These are phyloP conservation scores for Spialia ferax DNA, from an alignment of 2,888 invertebrate genomes.

Conservation along the genomic window DNA sequence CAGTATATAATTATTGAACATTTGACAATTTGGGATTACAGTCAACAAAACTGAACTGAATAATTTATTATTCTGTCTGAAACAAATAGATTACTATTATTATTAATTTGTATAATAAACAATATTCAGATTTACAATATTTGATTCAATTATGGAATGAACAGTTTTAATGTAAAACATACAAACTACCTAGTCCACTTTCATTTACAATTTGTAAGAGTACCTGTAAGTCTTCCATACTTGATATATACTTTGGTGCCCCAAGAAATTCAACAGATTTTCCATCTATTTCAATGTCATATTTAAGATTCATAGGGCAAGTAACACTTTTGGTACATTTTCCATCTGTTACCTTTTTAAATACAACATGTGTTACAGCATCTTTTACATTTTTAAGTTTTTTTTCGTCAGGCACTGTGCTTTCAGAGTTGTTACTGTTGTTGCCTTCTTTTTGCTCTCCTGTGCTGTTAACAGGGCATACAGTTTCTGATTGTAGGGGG, in stretches of 20 bases:
- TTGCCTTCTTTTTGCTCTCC: slow-evolving; percentile 34
- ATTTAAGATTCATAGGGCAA: slow-evolving; percentile 78
- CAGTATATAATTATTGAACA: background rate
- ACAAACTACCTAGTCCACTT: slow-evolving; percentile 72
- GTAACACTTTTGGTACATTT: slow-evolving; percentile 72
- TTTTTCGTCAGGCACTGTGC: background rate
- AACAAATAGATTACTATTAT: slow-evolving; percentile 26
- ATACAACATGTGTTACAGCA: slow-evolving; percentile 68
- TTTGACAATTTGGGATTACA: slow-evolving; percentile 2
- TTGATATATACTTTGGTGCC: slow-evolving; percentile 79
- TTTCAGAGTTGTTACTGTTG: slow-evolving; percentile 19
- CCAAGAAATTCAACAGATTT: slow-evolving; percentile 78
- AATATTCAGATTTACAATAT: slow-evolving; percentile 38
- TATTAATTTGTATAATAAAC: slow-evolving; percentile 22
- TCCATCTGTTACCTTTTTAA: slow-evolving; percentile 70
- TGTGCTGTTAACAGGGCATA: slow-evolving; percentile 11
- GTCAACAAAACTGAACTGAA: slow-evolving; percentile 36
- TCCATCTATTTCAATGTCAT: slow-evolving; percentile 72
- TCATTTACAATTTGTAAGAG: slow-evolving; percentile 83
- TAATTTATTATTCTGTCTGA: slow-evolving; percentile 14
- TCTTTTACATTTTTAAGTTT: background rate
- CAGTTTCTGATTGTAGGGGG: background rate
- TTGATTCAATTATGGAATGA: slow-evolving; percentile 44
- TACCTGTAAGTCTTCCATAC: slow-evolving; percentile 78
- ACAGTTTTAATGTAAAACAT: slow-evolving; percentile 69